phyloP scores from a whole-genome alignment of 2,888 invertebrate species.

The Icerya purchasi region DNA sequence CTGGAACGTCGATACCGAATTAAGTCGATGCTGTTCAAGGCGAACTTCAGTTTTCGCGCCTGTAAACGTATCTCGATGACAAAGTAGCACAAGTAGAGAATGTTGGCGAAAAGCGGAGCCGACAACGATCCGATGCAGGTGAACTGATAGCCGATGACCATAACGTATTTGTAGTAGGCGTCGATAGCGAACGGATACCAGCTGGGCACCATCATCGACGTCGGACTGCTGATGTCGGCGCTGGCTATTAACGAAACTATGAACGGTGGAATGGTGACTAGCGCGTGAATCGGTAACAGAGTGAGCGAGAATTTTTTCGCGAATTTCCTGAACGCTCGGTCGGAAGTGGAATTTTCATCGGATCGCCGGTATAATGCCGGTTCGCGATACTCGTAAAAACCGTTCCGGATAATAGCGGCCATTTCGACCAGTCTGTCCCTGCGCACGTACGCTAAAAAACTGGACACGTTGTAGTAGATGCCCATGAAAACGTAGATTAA shows the following conservation, averaged over 20 bases:
- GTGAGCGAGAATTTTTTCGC: neutral
- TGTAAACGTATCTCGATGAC: neutral
- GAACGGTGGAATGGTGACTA: neutral
- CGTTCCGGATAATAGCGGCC: neutral
- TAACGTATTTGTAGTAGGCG: neutral
- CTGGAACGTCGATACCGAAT: no score
- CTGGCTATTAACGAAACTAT: neutral
- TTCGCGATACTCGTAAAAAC: neutral
- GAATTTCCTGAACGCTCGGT: neutral
- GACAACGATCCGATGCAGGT: neutral
- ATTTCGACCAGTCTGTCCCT: neutral
- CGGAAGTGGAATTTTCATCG: neutral
- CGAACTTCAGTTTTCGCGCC: neutral
- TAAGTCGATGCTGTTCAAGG: neutral
- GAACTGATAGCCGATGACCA: neutral
- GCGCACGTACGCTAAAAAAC: neutral
- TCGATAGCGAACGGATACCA: neutral
- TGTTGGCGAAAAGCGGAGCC: neutral
- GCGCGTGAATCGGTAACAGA: neutral
- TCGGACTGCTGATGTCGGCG: neutral
- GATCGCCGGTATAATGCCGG: neutral
- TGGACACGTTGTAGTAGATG: neutral
- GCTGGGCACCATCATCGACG: neutral
- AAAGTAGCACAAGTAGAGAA: neutral
- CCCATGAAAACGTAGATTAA: neutral